Evolutionary conservation across 2,888 invertebrate species (phyloP), one percentile per base, ranked within the genome.

Genomic region (Apotomis turbidana): DNA sequence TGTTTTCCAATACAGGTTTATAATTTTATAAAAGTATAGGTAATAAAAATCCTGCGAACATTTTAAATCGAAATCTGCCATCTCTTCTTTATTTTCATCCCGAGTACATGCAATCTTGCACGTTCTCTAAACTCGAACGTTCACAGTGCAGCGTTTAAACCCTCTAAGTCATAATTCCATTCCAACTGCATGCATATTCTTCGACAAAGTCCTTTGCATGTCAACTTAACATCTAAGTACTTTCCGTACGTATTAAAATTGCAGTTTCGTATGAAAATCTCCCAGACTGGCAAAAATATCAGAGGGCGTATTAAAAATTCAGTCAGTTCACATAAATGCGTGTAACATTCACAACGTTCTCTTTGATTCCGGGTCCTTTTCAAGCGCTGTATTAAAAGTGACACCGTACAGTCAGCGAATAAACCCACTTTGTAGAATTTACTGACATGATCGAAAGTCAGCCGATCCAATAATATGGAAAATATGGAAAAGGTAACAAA

Each of bases 351-450:
- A 70, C 1, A 10, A 27, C 41, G 54, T 59, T 64, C 64, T 44
- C 59, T 70, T 70, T 70, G 64, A 70, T 59, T 44, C 70, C 15
- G 44, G n/a, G 4, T 36, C 13, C 70, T n/a, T 70, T 64, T 58
- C 63, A 70, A 12, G 46, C 51, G 58, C 44, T 52, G 58, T 27
- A 44, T 52, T 44, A 52, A 52, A 64, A 64, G n/a, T 46, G 52
- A 52, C 51, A 38, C 51, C 58, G 27, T 27, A 67, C 67, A 51
- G 58, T 67, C 6, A n/a, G 6, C 9, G 9, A 36, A 5, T 2
- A 27, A 27, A 27, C 27, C 2, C 1, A 27, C 27, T 27, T 27
- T 27, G 27, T 27, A 27, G 27, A 27, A 27, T 27, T 27, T 27
- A 27, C 27, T 27, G 2, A 27, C 1, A 27, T 27, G 27, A 27